Percentiles rank a stretch among this genome's conserved stretches.
phyloP scores from a whole-genome alignment of 2,113 vertebrate genomes.

The Capra hircus region DNA sequence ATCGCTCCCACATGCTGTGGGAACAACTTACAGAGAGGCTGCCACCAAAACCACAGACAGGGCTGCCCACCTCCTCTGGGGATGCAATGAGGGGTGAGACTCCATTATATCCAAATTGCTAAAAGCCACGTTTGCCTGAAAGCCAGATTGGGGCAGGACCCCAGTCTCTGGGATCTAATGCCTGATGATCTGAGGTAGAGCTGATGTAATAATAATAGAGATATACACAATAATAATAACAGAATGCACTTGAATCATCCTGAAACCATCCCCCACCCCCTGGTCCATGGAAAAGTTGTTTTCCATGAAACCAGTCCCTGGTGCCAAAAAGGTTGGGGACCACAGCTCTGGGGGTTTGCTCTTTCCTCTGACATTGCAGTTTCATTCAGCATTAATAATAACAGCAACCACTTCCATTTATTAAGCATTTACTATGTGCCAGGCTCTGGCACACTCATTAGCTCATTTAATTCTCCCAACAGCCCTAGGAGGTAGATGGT shows the following conservation, averaged over 20 bases:
- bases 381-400: neutral
- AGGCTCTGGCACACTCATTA: neutral
- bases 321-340: neutral
- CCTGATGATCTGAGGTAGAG: neutral
- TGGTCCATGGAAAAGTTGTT: neutral
- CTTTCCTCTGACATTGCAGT: neutral
- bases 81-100: neutral
- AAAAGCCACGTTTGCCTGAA: neutral
- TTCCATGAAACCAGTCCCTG: neutral
- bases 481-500: neutral
- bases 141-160: neutral
- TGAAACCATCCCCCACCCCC: neutral
- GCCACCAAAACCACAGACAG: neutral
- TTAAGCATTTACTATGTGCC: neutral
- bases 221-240: neutral
- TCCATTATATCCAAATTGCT: neutral
- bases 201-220: neutral
- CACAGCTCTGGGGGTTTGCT: neutral
- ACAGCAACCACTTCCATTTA: neutral
- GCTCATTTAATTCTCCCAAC: neutral
- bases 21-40: neutral
- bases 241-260: neutral
- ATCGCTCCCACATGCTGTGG: fast-evolving
- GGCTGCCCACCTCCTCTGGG: neutral
- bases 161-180: neutral